Percentiles rank a stretch among this genome's conserved stretches.
phyloP scores from a whole-genome alignment of 2,797 vertebrate genomes.

The Meriones psammophilus region DNA sequence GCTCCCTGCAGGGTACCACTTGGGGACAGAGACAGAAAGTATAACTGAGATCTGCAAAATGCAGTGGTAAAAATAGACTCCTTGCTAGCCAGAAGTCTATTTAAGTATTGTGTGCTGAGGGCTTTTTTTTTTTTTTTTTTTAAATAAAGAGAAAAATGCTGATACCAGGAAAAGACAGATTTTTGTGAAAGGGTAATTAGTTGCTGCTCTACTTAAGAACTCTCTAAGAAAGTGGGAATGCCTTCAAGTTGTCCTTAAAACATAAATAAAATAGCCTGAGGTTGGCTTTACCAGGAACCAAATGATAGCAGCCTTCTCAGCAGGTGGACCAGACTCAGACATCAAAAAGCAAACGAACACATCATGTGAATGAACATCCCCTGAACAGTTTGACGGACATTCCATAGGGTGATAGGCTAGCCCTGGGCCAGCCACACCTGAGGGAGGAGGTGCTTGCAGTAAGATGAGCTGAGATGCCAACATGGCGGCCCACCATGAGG shows the following conservation, averaged over 20 bases:
- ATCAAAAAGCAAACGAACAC: slow-evolving; percentile 81
- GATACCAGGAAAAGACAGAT: slow-evolving; percentile 44
- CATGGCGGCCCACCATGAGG: not conserved
- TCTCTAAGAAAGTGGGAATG: slow-evolving; percentile 67
- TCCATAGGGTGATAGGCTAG: slow-evolving; percentile 46
- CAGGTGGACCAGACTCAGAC: slow-evolving; percentile 83
- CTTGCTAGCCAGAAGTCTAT: slow-evolving; percentile 8
- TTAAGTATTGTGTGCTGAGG: slow-evolving; percentile 35
- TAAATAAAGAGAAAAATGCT: slow-evolving; percentile 52
- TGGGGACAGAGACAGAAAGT: slow-evolving; percentile 52
- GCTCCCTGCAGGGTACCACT: not conserved
- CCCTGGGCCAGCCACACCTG: slow-evolving; percentile 71
- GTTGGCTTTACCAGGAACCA: slow-evolving; percentile 68
- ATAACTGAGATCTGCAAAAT: slow-evolving; percentile 26
- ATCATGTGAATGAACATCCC: slow-evolving; percentile 59
- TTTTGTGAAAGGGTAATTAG: slow-evolving; percentile 67
- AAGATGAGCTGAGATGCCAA: slow-evolving; percentile 25
- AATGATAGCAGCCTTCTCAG: slow-evolving; percentile 80
- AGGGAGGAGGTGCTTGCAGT: slow-evolving; percentile 40
- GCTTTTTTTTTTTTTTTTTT: not conserved
- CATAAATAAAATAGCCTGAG: slow-evolving; percentile 33
- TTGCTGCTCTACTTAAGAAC: slow-evolving; percentile 27
- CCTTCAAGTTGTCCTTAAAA: slow-evolving; percentile 55
- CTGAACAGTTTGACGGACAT: slow-evolving; percentile 68
- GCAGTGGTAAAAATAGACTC: slow-evolving; percentile 58